phyloP scores from a whole-genome alignment of 2,888 invertebrate genomes.

The Drosophila rubida region DNA sequence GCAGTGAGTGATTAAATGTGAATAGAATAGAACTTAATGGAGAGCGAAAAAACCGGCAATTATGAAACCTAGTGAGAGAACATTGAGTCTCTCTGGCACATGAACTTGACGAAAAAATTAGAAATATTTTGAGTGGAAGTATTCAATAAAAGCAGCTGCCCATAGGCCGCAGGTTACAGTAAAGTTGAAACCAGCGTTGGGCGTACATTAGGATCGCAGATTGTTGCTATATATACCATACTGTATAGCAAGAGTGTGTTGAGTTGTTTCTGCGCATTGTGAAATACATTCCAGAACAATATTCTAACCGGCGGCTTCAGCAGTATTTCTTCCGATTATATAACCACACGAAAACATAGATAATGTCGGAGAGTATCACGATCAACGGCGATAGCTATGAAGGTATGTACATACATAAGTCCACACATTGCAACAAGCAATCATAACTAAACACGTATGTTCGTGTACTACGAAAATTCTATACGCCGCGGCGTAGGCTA shows the following conservation, averaged over 20 bases:
- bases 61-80: slow-evolving; percentile 11
- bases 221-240: slow-evolving; percentile 4
- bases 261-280: slow-evolving; percentile 43
- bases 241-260: neutral
- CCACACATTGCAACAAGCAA: slow-evolving; percentile 3
- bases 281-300: slow-evolving; percentile 55
- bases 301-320: slow-evolving; percentile 4
- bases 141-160: slow-evolving; percentile 41
- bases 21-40: neutral
- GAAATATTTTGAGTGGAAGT: slow-evolving; percentile 7
- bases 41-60: neutral
- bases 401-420: slow-evolving; percentile 47
- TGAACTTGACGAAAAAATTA: slow-evolving; percentile 29
- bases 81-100: slow-evolving; percentile 3
- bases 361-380: slow-evolving; percentile 58
- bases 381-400: slow-evolving; percentile 64
- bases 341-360: slow-evolving; percentile 26
- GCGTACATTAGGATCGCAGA: slow-evolving; percentile 3
- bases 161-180: slow-evolving; percentile 27
- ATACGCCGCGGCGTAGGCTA: neutral
- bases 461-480: neutral
- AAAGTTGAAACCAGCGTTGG: slow-evolving; percentile 19
- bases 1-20: neutral
- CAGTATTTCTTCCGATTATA: slow-evolving; percentile 45
- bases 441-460: neutral